phyloP scores from a whole-genome alignment of 2,888 invertebrate species.

The Ligdia adustata region DNA sequence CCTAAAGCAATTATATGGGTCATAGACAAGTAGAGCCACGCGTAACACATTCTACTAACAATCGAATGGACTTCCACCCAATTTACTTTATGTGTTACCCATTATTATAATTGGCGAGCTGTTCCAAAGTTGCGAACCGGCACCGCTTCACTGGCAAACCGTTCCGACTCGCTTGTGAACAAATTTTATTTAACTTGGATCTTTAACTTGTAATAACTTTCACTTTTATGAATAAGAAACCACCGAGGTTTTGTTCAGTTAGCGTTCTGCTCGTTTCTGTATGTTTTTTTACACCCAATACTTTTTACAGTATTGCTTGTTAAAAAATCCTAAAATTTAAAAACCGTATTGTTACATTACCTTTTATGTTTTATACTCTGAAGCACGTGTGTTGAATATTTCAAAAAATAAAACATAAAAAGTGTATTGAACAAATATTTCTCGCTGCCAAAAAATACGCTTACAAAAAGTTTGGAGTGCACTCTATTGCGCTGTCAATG shows the following conservation, averaged over 20 bases:
- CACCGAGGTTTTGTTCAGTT: background rate
- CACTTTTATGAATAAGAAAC: constrained; percentile 1
- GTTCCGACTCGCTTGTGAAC: constrained; percentile 47
- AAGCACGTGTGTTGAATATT: background rate
- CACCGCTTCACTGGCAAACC: constrained; percentile 52
- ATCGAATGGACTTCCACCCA: constrained; percentile 69
- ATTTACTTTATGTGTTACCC: constrained; percentile 72
- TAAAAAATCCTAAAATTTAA: no score
- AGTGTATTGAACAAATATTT: constrained; percentile 3
- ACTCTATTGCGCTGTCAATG: background rate
- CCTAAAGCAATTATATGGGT: constrained; percentile 48
- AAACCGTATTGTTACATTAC: no score
- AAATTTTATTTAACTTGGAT: constrained; percentile 53
- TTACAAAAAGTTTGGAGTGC: constrained; percentile 2
- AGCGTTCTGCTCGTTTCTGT: no score
- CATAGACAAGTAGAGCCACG: constrained; percentile 45
- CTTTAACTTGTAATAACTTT: constrained; percentile 43
- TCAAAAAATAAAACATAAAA: background rate
- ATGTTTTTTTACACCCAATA: background rate
- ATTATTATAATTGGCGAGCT: constrained; percentile 73
- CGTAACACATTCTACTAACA: constrained; percentile 60
- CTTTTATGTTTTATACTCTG: no score
- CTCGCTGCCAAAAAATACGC: background rate
- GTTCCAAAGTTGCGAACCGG: constrained; percentile 59
- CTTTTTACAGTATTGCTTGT: no score